Evolutionary conservation across 2,113 vertebrate genomes (phyloP).

Genomic region (Engraulis encrasicolus): DNA sequence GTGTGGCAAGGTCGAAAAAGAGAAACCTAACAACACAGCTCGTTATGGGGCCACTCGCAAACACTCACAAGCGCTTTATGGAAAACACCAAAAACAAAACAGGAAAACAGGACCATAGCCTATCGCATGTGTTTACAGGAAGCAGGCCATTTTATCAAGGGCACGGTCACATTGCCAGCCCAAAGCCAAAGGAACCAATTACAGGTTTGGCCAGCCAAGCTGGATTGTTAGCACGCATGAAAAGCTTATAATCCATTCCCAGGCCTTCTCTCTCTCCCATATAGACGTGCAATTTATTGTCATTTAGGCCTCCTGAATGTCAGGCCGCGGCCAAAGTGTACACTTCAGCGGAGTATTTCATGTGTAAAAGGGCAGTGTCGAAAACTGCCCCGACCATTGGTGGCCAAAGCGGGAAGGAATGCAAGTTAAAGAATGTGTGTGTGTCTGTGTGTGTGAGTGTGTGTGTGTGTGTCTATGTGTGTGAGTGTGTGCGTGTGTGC

Average conservation of each 20-base stretch:
- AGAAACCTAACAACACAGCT: not conserved
- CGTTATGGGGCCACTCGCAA: slow-evolving; percentile 15
- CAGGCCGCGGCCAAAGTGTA: not conserved
- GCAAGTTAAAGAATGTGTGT: no score
- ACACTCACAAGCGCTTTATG: slow-evolving; percentile 27
- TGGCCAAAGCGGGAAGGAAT: not conserved
- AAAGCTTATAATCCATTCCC: slow-evolving; percentile 55
- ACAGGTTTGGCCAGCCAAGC: slow-evolving; percentile 55
- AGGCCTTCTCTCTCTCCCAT: slow-evolving; percentile 52
- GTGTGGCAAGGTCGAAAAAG: not conserved
- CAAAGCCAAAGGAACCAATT: slow-evolving; percentile 61
- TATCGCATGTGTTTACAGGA: slow-evolving; percentile 47
- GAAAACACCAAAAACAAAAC: slow-evolving; percentile 43
- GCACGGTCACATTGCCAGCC: slow-evolving; percentile 61
- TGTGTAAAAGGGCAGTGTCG: not conserved
- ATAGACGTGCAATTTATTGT: slow-evolving; percentile 39
- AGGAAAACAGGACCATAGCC: slow-evolving; percentile 1
- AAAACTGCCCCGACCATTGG: not conserved
- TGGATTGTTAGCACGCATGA: slow-evolving; percentile 63
- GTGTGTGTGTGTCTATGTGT: not conserved
- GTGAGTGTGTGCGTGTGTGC: not conserved
- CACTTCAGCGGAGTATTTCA: slow-evolving; percentile 7
- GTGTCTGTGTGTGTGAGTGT: not conserved
- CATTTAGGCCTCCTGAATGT: slow-evolving; percentile 24
- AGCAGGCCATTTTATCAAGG: slow-evolving; percentile 42